A percentile compares a stretch with the other conserved stretches of the same genome.
Evolutionary conservation across 1,140 invertebrate species (phyloP).

Genomic region (Pseudomyrmex cubaensis): DNA sequence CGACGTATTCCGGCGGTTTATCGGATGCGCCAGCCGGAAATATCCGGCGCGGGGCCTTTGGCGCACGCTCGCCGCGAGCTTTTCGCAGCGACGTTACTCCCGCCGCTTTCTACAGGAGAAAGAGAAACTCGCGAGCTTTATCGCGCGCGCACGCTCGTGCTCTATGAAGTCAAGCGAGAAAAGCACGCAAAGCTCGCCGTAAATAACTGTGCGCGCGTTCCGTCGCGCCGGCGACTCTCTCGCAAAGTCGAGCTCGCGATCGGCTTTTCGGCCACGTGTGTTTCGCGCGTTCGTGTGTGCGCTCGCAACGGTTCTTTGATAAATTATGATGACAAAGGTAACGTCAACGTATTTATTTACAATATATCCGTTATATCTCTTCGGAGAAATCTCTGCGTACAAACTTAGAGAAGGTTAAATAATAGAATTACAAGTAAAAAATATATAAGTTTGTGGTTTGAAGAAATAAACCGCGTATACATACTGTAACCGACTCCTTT

Average conservation of each 20-base stretch:
- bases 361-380: too few relatives aligned
- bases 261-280: conserved; percentile 52
- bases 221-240: conserved; percentile 14
- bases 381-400: too few relatives aligned
- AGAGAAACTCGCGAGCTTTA: conserved; percentile 52
- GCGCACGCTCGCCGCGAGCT: conserved; percentile 9
- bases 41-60: conserved; percentile 22
- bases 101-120: not conserved
- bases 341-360: too few relatives aligned
- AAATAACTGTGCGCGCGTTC: conserved; percentile 64
- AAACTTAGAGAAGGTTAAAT: too few relatives aligned
- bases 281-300: conserved; percentile 24
- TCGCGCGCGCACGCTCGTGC: conserved; percentile 36
- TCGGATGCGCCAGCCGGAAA: conserved; percentile 55
- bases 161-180: conserved; percentile 57
- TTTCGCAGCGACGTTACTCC: conserved; percentile 7
- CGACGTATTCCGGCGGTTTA: conserved; percentile 60
- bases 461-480: too few relatives aligned
- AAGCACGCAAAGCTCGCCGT: conserved; percentile 62
- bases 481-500: not conserved
- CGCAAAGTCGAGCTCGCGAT: conserved; percentile 37
- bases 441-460: too few relatives aligned
- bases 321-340: conserved; percentile 33
- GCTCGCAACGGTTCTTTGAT: conserved; percentile 9
- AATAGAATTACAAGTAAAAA: too few relatives aligned